A percentile compares a stretch with the other conserved stretches of the same genome.
These are phyloP conservation scores for Agrilus biguttatus DNA, from an alignment of 2,888 invertebrate species.

Conservation along the genomic window DNA sequence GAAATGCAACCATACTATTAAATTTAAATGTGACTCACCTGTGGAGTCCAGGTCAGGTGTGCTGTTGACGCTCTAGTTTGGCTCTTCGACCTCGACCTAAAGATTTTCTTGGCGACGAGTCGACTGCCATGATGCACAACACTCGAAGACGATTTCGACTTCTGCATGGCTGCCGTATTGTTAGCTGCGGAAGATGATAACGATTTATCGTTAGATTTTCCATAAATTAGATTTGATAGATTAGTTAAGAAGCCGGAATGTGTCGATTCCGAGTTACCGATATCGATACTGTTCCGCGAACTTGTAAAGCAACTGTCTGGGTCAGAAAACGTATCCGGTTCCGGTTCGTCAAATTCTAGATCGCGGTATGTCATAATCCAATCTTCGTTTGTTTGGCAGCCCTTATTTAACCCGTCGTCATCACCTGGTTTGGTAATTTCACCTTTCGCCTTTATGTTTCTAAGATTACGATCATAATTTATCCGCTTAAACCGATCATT, in stretches of 20 bases:
- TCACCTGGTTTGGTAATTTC: slow-evolving; percentile 62
- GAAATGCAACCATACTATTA: neutral
- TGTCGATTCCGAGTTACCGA: slow-evolving; percentile 31
- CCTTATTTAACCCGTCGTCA: slow-evolving; percentile 62
- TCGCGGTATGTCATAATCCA: slow-evolving; percentile 51
- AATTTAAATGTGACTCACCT: slow-evolving; percentile 42
- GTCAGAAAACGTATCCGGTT: slow-evolving; percentile 25
- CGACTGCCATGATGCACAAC: slow-evolving; percentile 58
- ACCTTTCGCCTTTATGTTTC: slow-evolving; percentile 69
- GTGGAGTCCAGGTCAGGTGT: slow-evolving; percentile 66
- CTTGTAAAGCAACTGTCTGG: slow-evolving; percentile 33
- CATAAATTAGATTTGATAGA: slow-evolving; percentile 45
- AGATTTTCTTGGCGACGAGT: slow-evolving; percentile 72
- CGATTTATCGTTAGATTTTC: slow-evolving; percentile 25
- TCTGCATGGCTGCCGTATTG: slow-evolving; percentile 62
- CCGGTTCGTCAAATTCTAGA: slow-evolving; percentile 28
- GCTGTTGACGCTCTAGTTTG: slow-evolving; percentile 49
- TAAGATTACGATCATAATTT: slow-evolving; percentile 71
- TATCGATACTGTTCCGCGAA: slow-evolving; percentile 38
- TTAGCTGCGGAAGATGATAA: slow-evolving; percentile 18
- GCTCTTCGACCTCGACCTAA: slow-evolving; percentile 72
- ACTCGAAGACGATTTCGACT: slow-evolving; percentile 78
- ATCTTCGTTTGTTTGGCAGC: slow-evolving; percentile 62
- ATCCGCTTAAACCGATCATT: slow-evolving; percentile 69
- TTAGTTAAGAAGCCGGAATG: slow-evolving; percentile 35